phyloP scores from a whole-genome alignment of 2,113 vertebrate species.

The Anser cygnoides region DNA sequence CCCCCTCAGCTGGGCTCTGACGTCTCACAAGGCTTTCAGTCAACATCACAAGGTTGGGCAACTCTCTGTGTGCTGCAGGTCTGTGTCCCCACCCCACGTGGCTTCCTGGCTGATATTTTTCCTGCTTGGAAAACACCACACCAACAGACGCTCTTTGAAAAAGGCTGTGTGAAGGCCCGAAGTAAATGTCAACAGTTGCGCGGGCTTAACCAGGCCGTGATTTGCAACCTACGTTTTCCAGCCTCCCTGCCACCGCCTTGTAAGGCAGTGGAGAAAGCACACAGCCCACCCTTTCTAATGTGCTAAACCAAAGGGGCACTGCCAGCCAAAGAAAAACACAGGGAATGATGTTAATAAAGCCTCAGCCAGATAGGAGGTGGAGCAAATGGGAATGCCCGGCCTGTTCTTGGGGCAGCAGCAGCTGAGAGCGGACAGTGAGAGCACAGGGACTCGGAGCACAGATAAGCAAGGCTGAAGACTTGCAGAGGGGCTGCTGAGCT shows the following conservation, averaged over 20 bases:
- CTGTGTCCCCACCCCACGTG: neutral
- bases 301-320: neutral
- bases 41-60: neutral
- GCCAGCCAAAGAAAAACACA: neutral
- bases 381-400: neutral
- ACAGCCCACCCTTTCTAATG: rapidly evolving
- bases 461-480: neutral
- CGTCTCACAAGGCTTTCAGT: neutral
- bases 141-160: neutral
- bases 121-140: neutral
- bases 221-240: neutral
- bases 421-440: neutral
- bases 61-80: neutral
- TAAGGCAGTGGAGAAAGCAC: neutral
- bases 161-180: neutral
- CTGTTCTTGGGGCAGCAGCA: neutral
- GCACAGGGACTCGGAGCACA: neutral
- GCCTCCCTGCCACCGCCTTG: neutral
- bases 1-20: neutral
- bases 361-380: neutral
- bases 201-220: neutral
- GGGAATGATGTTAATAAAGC: neutral
- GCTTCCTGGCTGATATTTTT: neutral
- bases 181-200: neutral
- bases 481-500: neutral